Base-by-base conservation (phyloP, 35 echinoderm and acorn worm species). In the Apostichopus californicus region DNA sequence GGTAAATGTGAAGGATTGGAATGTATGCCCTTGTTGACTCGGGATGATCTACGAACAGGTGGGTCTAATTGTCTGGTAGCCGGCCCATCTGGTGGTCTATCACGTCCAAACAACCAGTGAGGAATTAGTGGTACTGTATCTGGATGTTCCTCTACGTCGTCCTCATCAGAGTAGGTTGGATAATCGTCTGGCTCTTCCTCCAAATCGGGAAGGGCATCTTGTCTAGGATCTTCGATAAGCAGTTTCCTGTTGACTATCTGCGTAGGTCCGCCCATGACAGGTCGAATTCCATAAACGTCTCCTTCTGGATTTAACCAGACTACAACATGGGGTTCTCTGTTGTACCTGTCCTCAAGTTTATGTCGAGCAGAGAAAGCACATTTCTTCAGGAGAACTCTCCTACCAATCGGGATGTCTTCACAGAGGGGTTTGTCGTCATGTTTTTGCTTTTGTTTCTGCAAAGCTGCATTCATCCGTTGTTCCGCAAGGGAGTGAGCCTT, bases 341-440 rank as follows among this genome's bases (percentile, higher is more conserved):
- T 55, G 12, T 77, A 90, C 18, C 55, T 77, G 72, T 90, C 68
- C 6, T 73, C 66, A 9, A 91, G 73, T 23, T 91, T 91, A 55
- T 91, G 90, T 24, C 90, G 59, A 53, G 73, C 73, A 15, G 72
- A 14, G 55, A 90, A 90, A 9, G 66, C 66, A 77, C 46, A 52
- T 14, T 77, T 90, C 46, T 77, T 90, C 65, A 90, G 57, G 14
- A 91, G 28, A 24, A 92, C 90, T 58, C 56, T 58, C 34, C 5
- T 64, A 22, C 77, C 90, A 6, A 92, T 57, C 21, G 18, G 7
- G 56, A 92, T 20, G 3, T 54, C 55, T 61, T 79, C 15, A 58
- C 90, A 56, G n/a, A 91, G 14, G 23, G 68, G 73, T 57, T 10
- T 15, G 17, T 18, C 9, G 56, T 91, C 55, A 78, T 91, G 52